Percentiles rank a stretch among this genome's conserved stretches.
Evolutionary conservation across 2,113 vertebrate species (phyloP).

Genomic region (Misgurnus mizolepis): DNA sequence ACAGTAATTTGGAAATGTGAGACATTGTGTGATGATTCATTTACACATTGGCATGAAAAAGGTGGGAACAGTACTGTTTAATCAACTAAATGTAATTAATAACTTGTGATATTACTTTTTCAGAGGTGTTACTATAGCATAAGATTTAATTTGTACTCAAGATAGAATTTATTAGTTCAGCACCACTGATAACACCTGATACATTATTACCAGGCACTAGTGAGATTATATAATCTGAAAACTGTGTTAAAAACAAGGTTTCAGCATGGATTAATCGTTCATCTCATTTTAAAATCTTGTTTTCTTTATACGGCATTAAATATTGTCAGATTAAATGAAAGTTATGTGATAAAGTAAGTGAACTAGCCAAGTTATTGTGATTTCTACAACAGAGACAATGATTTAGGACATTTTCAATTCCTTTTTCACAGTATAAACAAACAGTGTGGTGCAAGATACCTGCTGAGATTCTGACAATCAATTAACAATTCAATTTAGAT

Average conservation of each 20-base stretch:
- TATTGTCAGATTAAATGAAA: no score
- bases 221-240: slow-evolving; percentile 44
- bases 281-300: no score
- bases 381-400: no score
- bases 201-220: background rate
- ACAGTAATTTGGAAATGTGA: slow-evolving; percentile 5
- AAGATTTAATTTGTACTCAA: background rate
- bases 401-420: no score
- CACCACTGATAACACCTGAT: slow-evolving; percentile 29
- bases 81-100: background rate
- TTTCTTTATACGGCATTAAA: no score
- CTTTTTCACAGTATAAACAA: no score
- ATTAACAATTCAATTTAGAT: no score
- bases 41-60: background rate
- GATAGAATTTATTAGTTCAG: slow-evolving; percentile 38
- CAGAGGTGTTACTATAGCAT: background rate
- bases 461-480: no score
- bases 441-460: no score
- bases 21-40: background rate
- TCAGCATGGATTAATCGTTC: background rate
- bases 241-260: slow-evolving; percentile 15
- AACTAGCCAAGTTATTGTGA: no score
- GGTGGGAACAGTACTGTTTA: background rate
- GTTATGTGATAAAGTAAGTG: no score
- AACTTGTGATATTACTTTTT: slow-evolving; percentile 1